Percentiles rank a stretch among this genome's conserved stretches.
phyloP scores from a whole-genome alignment of 2,113 vertebrate genomes.

The Choloepus hoffmanni region DNA sequence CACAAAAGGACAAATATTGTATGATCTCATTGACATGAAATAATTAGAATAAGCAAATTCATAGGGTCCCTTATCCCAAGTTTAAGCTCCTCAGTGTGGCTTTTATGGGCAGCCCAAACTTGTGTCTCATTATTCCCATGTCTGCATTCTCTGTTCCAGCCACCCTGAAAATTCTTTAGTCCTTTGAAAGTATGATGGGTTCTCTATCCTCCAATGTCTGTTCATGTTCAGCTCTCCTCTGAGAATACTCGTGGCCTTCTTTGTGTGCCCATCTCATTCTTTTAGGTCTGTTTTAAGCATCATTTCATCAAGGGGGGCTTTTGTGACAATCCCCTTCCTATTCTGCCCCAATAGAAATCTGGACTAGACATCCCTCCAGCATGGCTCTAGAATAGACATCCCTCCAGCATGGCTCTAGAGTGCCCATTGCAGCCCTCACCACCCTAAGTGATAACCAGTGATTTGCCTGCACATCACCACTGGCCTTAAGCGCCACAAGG shows the following conservation, averaged over 20 bases:
- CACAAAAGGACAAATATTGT: no score
- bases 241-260: not conserved
- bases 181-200: not conserved
- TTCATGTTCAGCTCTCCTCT: not conserved
- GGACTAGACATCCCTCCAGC: not conserved
- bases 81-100: not conserved
- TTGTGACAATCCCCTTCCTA: not conserved
- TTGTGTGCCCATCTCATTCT: not conserved
- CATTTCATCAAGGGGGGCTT: not conserved
- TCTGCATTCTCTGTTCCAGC: not conserved
- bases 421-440: not conserved
- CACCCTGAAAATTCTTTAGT: not conserved
- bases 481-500: not conserved
- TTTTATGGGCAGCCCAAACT: not conserved
- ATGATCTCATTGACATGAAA: no score
- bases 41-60: no score
- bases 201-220: not conserved
- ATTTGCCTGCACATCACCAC: not conserved
- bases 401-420: not conserved
- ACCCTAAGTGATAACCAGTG: not conserved
- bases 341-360: not conserved
- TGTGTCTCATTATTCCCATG: not conserved
- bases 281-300: not conserved
- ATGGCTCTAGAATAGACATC: not conserved
- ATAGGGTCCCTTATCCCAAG: not conserved